Base-by-base conservation (phyloP, 2,113 vertebrate species). In the Corythoichthys intestinalis region DNA sequence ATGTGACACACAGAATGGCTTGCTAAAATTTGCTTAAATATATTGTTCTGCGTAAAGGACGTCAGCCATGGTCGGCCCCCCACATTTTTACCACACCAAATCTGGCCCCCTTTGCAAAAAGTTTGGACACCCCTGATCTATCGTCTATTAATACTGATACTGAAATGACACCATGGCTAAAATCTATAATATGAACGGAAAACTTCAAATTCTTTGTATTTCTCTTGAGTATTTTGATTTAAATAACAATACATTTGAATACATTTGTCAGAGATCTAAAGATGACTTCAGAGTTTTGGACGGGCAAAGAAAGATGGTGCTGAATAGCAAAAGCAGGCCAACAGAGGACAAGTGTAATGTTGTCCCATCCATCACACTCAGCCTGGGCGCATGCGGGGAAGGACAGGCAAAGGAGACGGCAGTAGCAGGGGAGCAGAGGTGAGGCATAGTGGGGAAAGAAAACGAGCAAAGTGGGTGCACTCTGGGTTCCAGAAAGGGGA, bases 281-380 rank as follows among this genome's bases (percentile, higher is more conserved):
- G 44, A 63, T 63, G 61, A 41, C 44, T 47, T 8, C 41, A 1
- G 41, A 48, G 20, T 7, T 34, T 12, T 63, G 44, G 44, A 47
- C 13, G 66, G 75, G 75, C 54, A 65, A 61, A 68, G 76, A 71
- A 60, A 57, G 80, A 67, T 38, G 71, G 65, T 80, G 56, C 75
- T 62, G 50, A 80, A 73, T 75, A 67, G 74, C 72, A 83, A 87
- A 91, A 90, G 83, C 90, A 86, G 86, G 89, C 82, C 92, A 91
- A 70, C 75, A 79, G 85, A 89, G 88, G 91, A 89, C 87, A 85
- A 83, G 81, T 91, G 82, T 92, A 92, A 93, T 89, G 84, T 82
- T 70, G 78, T 78, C 85, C 89, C 87, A 93, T 92, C 90, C 87
- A 92, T 93, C 91, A 92, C 80, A 71, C 70, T 64, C 75, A 79